Evolutionary conservation across 2,797 vertebrate species (phyloP).

Genomic region (Onychomys torridus): DNA sequence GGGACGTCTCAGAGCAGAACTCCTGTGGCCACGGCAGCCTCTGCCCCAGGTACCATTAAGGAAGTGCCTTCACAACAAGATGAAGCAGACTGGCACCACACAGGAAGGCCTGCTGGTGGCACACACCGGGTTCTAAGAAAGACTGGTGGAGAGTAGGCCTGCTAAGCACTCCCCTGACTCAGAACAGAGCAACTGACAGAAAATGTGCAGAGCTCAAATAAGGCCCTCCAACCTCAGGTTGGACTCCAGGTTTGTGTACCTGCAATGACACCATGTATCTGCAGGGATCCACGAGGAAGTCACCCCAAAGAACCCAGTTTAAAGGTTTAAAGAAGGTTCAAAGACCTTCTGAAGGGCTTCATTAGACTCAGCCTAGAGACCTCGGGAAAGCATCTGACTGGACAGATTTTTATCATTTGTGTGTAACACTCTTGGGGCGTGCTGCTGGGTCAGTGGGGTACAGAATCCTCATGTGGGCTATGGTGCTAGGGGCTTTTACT

Average conservation of each 20-base stretch:
- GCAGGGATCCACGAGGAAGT: neutral
- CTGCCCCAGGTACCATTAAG: slow-evolving; percentile 76
- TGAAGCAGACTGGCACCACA: slow-evolving; percentile 22
- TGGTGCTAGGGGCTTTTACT: neutral
- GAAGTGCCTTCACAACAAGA: slow-evolving; percentile 67
- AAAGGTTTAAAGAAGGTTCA: neutral
- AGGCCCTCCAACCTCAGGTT: neutral
- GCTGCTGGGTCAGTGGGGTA: neutral
- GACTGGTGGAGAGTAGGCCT: neutral
- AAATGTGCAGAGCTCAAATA: neutral
- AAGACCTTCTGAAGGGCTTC: neutral
- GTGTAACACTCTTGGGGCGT: neutral
- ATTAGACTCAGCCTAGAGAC: neutral
- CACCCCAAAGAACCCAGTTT: neutral
- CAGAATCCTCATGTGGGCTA: rapidly evolving
- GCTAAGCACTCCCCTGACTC: neutral
- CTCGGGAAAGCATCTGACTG: neutral
- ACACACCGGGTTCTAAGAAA: slow-evolving; percentile 18
- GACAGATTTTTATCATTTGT: neutral
- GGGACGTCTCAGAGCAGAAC: slow-evolving; percentile 63
- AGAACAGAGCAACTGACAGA: neutral
- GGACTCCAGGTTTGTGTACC: neutral
- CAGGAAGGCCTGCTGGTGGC: slow-evolving; percentile 64
- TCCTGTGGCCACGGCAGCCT: slow-evolving; percentile 71
- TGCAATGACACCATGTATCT: neutral